A percentile compares a stretch with the other conserved stretches of the same genome.
Evolutionary conservation across 2,797 vertebrate genomes (phyloP).

Genomic region (Tauraco hartlaubi): DNA sequence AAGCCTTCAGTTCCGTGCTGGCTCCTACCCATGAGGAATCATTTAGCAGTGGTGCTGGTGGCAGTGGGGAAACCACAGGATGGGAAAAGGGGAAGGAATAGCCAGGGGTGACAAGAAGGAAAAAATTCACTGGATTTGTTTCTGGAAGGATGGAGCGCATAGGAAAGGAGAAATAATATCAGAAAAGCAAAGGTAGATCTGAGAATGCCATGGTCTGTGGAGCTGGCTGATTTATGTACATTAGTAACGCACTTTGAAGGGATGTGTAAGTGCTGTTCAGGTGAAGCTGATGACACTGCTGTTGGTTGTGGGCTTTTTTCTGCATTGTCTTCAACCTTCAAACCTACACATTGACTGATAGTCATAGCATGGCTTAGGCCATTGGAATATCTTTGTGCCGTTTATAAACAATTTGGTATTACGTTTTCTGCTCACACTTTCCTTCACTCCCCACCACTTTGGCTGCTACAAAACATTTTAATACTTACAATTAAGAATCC

Average conservation of each 20-base stretch:
- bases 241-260: not conserved
- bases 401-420: not conserved
- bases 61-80: not conserved
- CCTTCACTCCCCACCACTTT: rapidly evolving
- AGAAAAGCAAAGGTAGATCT: not conserved
- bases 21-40: not conserved
- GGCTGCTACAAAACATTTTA: not conserved
- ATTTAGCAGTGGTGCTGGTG: not conserved
- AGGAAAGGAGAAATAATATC: not conserved
- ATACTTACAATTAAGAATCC: not conserved
- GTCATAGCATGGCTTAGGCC: rapidly evolving
- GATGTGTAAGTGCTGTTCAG: not conserved
- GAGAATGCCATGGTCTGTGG: not conserved
- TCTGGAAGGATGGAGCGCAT: not conserved
- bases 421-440: not conserved
- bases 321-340: not conserved
- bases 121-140: not conserved
- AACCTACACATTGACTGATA: not conserved
- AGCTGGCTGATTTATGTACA: not conserved
- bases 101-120: not conserved
- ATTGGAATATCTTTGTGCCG: not conserved
- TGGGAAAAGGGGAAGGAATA: not conserved
- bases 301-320: not conserved
- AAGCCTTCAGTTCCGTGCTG: not conserved
- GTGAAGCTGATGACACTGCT: not conserved